Evolutionary conservation across 1,140 invertebrate species (phyloP).

Genomic region (Leptopilina clavipes): DNA sequence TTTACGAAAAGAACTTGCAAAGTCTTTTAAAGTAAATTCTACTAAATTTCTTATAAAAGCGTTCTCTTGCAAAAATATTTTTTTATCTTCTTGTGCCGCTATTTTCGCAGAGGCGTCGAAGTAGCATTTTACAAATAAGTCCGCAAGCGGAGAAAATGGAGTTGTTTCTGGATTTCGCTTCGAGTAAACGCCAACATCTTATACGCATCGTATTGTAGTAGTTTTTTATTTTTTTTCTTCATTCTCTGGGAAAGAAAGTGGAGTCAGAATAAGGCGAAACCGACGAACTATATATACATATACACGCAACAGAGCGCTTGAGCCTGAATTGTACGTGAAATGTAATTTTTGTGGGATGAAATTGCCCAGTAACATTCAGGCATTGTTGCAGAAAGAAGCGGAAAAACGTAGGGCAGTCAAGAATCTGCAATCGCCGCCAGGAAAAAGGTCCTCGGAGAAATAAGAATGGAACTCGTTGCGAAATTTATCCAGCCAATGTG

Average conservation of each 20-base stretch:
- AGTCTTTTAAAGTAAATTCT: slow-evolving; percentile 6
- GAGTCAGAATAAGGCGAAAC: not conserved
- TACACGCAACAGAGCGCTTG: not conserved
- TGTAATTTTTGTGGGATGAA: slow-evolving; percentile 60
- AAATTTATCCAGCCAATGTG: slow-evolving; percentile 53
- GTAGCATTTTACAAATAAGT: slow-evolving; percentile 13
- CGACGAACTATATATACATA: not conserved
- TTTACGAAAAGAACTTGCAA: too few species aligned
- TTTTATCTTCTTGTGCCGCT: not conserved
- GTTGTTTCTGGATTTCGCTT: slow-evolving; percentile 36
- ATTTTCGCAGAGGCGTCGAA: slow-evolving; percentile 6
- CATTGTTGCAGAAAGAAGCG: slow-evolving; percentile 46
- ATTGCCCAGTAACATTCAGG: slow-evolving; percentile 51
- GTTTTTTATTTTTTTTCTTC: not conserved
- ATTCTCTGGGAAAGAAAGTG: slow-evolving; percentile 39
- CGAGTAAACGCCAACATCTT: slow-evolving; percentile 47
- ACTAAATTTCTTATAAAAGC: not conserved
- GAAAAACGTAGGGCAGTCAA: slow-evolving; percentile 44
- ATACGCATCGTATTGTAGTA: slow-evolving; percentile 41
- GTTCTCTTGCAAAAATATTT: not conserved
- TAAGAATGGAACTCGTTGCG: slow-evolving; percentile 56
- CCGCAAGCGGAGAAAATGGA: not conserved
- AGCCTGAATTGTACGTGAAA: slow-evolving; percentile 48
- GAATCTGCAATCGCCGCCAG: slow-evolving; percentile 49
- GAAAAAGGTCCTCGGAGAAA: slow-evolving; percentile 56